Base-by-base conservation (phyloP, 92 coral and sea anemone species). In the Bergia sp. region DNA sequence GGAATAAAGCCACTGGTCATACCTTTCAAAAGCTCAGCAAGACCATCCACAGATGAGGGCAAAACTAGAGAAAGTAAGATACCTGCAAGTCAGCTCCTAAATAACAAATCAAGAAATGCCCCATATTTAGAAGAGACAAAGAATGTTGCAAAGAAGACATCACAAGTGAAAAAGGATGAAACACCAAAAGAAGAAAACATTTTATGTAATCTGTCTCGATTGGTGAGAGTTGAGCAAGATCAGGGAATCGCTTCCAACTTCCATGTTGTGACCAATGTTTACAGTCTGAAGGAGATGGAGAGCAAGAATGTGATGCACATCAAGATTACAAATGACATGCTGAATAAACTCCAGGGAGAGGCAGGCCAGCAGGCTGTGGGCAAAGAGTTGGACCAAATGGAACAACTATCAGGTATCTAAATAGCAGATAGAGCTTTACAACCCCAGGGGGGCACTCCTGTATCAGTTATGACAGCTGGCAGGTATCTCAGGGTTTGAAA, bases 261-360 rank as follows among this genome's bases (percentile, higher is more conserved):
- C 82, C 86, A 81, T 37, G 73, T 94, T 76, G 89, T 94, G 12
- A 93, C 94, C 44, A 93, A 91, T 44, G 82, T 80, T 7, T 90
- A 86, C 75, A 88, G 92, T 6, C 73, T 93, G 86, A 93, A 91
- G 76, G 89, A 89, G 50, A 86, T 95, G 82, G 96, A 93, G 57
- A 95, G 98, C 72, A 95, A 95, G 85, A 91, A 93, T 89, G 98
- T 95, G 55, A 92, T 86, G 73, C 98, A 92, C 67, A 84, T 95
- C 72, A 93, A 91, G 82, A 95, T 95, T 74, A 85, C 94, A 71
- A 93, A 90, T 71, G 92, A 95, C 74, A 86, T 82, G 2, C 73
- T 91, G 77, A 90, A 88, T 9, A 84, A 45, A 49, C 87, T 84
- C 18, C 79, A 84, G 64, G 79, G 77, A 3, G 79, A 84, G 66